Evolutionary conservation across 2,113 vertebrate species (phyloP).

Genomic region (Anarrhichthys ocellatus): DNA sequence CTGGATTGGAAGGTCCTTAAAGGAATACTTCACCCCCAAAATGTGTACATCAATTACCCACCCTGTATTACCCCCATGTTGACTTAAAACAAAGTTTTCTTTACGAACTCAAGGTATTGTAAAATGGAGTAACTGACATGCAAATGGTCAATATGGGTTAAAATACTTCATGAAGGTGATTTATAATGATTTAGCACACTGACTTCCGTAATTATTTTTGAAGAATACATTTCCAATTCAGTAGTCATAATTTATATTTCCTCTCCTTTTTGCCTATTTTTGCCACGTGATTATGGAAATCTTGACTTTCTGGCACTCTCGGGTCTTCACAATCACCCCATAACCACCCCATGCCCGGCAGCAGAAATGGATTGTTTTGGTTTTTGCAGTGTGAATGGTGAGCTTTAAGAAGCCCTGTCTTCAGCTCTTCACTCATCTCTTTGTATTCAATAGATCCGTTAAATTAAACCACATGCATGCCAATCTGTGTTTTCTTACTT

Average conservation of each 20-base stretch:
- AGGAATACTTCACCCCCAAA: not conserved
- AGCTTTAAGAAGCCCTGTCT: not conserved
- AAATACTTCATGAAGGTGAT: not conserved
- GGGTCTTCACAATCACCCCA: not conserved
- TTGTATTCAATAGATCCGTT: not conserved
- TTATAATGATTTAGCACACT: not conserved
- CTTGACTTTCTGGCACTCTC: not conserved
- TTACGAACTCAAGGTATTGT: not conserved
- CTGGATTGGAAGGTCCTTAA: not conserved
- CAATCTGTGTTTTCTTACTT: not conserved
- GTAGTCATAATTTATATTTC: not conserved
- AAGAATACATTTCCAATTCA: not conserved
- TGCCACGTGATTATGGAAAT: not conserved
- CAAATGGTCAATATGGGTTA: not conserved
- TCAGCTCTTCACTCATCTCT: not conserved
- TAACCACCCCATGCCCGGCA: not conserved
- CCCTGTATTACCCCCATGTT: not conserved
- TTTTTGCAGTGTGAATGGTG: not conserved
- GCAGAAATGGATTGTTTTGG: not conserved
- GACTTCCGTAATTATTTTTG: not conserved
- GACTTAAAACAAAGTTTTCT: not conserved
- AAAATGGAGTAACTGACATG: not conserved
- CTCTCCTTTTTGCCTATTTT: not conserved
- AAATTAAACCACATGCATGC: not conserved
- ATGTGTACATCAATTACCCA: not conserved